phyloP scores from a whole-genome alignment of 2,888 invertebrate genomes.

The Eilema caniola region DNA sequence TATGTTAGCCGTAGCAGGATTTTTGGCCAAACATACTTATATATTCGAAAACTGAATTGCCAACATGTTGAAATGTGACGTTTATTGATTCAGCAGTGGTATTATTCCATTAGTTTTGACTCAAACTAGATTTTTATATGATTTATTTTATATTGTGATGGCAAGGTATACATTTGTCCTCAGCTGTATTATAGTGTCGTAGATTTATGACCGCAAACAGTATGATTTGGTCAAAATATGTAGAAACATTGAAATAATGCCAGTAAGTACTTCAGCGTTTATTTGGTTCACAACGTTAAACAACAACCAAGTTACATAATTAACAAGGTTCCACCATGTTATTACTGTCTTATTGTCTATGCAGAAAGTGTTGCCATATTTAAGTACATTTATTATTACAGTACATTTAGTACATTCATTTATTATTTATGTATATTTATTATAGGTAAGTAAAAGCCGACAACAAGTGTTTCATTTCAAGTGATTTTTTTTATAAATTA shows the following conservation, averaged over 20 bases:
- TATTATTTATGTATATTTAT: no score
- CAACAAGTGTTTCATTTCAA: no score
- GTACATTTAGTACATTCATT: no score
- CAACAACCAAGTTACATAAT: no score
- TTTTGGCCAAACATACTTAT: background rate
- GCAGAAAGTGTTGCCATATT: no score
- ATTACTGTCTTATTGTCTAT: no score
- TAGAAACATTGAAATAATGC: background rate
- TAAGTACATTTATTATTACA: no score
- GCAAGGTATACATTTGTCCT: background rate
- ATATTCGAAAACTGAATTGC: background rate
- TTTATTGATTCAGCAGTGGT: constrained; percentile 8
- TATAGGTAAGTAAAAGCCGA: no score
- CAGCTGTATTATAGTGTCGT: background rate
- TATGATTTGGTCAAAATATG: background rate
- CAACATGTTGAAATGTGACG: background rate
- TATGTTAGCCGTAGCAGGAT: background rate
- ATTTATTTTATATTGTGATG: background rate
- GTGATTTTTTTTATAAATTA: no score
- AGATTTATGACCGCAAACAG: background rate
- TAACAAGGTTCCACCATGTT: no score
- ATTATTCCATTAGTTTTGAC: background rate
- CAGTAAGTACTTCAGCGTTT: no score
- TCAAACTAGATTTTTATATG: background rate
- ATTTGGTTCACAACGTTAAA: no score